A percentile compares a stretch with the other conserved stretches of the same genome.
phyloP scores from a whole-genome alignment of 37 sponge, comb jelly and placozoan genomes.

The Aplysina aerophoba region DNA sequence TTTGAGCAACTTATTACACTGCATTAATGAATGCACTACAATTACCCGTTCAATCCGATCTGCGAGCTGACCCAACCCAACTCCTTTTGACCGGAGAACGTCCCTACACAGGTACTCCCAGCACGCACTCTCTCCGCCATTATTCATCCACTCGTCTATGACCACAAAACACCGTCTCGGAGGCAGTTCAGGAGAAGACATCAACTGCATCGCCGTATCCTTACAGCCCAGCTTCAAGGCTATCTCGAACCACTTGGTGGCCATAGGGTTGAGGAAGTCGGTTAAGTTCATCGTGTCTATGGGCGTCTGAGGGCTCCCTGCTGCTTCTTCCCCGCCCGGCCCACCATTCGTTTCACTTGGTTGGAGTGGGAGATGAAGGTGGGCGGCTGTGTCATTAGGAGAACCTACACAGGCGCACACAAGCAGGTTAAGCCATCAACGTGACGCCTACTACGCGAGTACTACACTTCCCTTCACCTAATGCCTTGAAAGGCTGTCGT shows the following conservation, averaged over 20 bases:
- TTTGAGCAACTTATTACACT: too few species aligned
- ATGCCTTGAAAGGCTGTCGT: too few species aligned
- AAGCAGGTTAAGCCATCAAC: too few species aligned
- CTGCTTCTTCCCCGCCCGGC: too few species aligned
- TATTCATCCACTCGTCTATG: not conserved
- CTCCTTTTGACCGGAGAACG: not conserved
- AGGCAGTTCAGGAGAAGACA: not conserved
- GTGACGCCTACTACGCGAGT: too few species aligned
- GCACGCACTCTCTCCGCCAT: not conserved
- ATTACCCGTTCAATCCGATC: conserved; percentile 9
- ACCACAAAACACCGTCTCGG: not conserved
- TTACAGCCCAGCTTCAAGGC: conserved; percentile 3
- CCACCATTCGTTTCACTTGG: too few species aligned
- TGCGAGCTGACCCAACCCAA: not conserved
- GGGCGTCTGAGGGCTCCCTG: not conserved
- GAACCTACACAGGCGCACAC: too few species aligned
- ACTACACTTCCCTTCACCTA: too few species aligned
- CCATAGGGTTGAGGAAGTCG: not conserved
- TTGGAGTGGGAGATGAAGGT: too few species aligned
- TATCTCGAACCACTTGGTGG: not conserved
- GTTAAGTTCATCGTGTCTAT: not conserved
- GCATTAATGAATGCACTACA: not conserved
- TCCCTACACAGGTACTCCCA: not conserved
- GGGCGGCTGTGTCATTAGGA: too few species aligned
- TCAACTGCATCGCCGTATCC: not conserved